Base-by-base conservation (phyloP, 35 echinoderm and acorn worm species). In the Heliocidaris erythrogramma region DNA sequence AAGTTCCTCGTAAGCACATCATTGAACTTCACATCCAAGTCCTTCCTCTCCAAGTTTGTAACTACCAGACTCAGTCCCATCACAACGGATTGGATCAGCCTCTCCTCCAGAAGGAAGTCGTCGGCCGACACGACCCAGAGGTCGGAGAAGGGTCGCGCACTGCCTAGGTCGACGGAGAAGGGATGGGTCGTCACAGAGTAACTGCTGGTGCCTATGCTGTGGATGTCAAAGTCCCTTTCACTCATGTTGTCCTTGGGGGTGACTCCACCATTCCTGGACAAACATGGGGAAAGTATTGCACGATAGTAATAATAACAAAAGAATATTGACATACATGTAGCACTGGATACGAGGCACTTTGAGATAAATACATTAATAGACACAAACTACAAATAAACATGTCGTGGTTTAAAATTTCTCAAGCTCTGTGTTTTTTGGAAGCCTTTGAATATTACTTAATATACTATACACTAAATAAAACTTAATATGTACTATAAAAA, bases 41-140 rank as follows among this genome's bases (percentile, higher is more conserved):
- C 95, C 30, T 48, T 69, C 85, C 98, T 94, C 93, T 99, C 98
- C 3, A 99, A 59, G 85, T 99, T 94, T 9, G 94, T 99, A 7
- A 99, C 90, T 30, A 99, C 93, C n/a, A 99, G 12, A n/a, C 94
- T 95, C 85, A 96, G 91, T 27, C 98, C 98, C 7, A 96, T 59
- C 30, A 94, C 88, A 18, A 99, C 94, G 30, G 96, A 96, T 49
- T 99, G 96, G 87, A 96, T 94, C 7, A 99, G 93, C 47, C 95
- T 97, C 13, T 92, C 90, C 27, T 95, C 90, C 59, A 99, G 78
- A 32, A 93, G 86, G 32, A 94, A 90, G 94, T 99, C 96, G 94
- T 99, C 98, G 3, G 97, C 95, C 0, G 97, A 30, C 88, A 96
- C 88, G 2, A 99, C 96, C 96, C 94, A 94, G 17, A 99, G 94